phyloP scores from a whole-genome alignment of 2,888 invertebrate genomes.

The Apocheima hispidaria region DNA sequence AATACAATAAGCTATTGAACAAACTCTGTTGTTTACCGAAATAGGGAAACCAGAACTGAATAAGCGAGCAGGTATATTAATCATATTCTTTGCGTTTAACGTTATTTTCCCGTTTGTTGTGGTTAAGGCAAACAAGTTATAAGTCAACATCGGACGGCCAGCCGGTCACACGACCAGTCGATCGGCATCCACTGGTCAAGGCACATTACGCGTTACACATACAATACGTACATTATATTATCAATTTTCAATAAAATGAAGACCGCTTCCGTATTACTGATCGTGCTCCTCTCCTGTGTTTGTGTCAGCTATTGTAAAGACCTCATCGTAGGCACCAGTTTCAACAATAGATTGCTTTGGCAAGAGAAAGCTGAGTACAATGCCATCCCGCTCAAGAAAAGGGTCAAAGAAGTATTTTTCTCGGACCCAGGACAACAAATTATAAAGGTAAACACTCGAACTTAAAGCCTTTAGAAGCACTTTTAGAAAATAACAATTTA shows the following conservation, averaged over 20 bases:
- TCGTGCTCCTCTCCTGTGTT: slow-evolving; percentile 65
- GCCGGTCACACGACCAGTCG: slow-evolving; percentile 54
- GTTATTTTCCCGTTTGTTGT: slow-evolving; percentile 63
- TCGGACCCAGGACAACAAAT: slow-evolving; percentile 78
- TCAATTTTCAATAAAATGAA: slow-evolving; percentile 64
- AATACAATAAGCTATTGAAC: background rate
- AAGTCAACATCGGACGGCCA: slow-evolving; percentile 38
- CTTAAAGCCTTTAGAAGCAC: background rate
- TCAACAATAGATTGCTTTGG: slow-evolving; percentile 71
- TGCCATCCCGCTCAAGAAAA: slow-evolving; percentile 76
- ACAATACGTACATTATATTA: slow-evolving; percentile 22
- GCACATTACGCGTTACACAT: slow-evolving; percentile 51
- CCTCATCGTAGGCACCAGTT: slow-evolving; percentile 78
- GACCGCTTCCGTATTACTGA: slow-evolving; percentile 60
- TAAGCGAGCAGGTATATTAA: slow-evolving; percentile 2
- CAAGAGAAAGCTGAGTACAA: slow-evolving; percentile 79
- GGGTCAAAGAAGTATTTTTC: slow-evolving; percentile 79
- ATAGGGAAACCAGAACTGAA: background rate
- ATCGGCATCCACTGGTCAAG: slow-evolving; percentile 57
- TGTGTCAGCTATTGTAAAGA: slow-evolving; percentile 70
- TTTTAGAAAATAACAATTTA: background rate
- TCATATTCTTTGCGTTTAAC: slow-evolving; percentile 44
- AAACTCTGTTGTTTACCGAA: background rate
- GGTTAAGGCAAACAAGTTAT: slow-evolving; percentile 61
- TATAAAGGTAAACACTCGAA: slow-evolving; percentile 67